These are phyloP conservation scores for Pristionchus japonicus DNA, from an alignment of 2,888 invertebrate genomes.

Conservation along the genomic window DNA sequence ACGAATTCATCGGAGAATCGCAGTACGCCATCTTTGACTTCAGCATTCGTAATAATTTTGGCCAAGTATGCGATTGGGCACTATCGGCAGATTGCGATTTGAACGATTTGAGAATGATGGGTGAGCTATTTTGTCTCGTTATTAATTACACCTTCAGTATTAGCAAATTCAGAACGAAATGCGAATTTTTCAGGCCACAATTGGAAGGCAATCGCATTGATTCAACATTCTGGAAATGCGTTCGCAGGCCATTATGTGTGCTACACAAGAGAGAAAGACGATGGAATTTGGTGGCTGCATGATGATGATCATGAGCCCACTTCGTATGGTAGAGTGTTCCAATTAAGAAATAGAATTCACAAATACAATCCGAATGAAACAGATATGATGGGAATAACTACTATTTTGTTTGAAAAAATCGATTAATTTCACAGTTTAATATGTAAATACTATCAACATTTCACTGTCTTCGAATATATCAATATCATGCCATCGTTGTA, in stretches of 20 bases:
- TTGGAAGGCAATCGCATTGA: neutral
- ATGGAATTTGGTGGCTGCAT: neutral
- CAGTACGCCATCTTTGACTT: neutral
- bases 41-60: neutral
- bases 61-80: neutral
- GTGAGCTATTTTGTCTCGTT: neutral
- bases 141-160: neutral
- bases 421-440: too few relatives aligned
- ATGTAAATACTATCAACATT: too few relatives aligned
- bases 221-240: neutral
- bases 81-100: neutral
- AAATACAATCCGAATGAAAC: neutral
- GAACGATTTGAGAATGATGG: neutral
- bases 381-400: neutral
- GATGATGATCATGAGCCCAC: neutral
- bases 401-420: neutral
- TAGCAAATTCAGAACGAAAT: neutral
- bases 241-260: neutral
- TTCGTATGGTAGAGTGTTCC: neutral
- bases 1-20: neutral
- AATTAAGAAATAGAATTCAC: neutral
- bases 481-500: too few relatives aligned
- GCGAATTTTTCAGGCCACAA: neutral
- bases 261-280: neutral
- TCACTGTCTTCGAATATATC: too few relatives aligned